Base-by-base conservation (phyloP, 2,113 vertebrate species). In the Piprites chloris region DNA sequence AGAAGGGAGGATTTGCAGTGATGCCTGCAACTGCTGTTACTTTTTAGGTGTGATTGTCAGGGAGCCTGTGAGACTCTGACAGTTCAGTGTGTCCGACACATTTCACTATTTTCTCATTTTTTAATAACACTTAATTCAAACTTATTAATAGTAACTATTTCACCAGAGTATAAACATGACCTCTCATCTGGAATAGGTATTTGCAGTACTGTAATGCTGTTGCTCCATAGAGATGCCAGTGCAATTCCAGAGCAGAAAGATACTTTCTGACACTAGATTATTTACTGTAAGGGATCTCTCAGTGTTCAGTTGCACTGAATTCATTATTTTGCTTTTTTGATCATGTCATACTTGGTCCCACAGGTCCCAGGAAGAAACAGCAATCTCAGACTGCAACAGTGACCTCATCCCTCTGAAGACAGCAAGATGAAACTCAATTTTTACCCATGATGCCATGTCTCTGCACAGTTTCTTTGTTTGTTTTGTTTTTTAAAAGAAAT, bases 11-110 rank as follows among this genome's bases (percentile, higher is more conserved):
- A 66, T 66, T 80, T 92, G 44, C 53, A 53, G 69, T 6, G 32
- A 27, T 58, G 42, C 32, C 39, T 9, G 4, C 59, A 72, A 41
- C 16, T 41, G 30, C 16, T 68, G 56, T n/a, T 68, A 32, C 42
- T 59, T 68, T 68, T 79, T 4, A 81, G 26, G 20, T 28, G 7
- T 41, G 19, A 9, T 52, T 72, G 13, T 33, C 19, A 33, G 22
- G 11, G 13, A 83, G 41, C 32, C 63, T 53, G 41, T 0, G 0
- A 33, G 62, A 46, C 47, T 32, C 37, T 8, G 50, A 22, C 44
- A 49, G 41, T 11, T 74, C 35, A 26, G 14, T 16, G 30, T 39
- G 32, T 39, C 23, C 2, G 0, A 23, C 0, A 0, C 37, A 41
- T 68, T 78, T 61, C 53, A 72, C 26, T 35, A 3, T n/a, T 65